Conservation (phyloP, 2,113 vertebrate species). For the Phaethornis superciliosus region DNA sequence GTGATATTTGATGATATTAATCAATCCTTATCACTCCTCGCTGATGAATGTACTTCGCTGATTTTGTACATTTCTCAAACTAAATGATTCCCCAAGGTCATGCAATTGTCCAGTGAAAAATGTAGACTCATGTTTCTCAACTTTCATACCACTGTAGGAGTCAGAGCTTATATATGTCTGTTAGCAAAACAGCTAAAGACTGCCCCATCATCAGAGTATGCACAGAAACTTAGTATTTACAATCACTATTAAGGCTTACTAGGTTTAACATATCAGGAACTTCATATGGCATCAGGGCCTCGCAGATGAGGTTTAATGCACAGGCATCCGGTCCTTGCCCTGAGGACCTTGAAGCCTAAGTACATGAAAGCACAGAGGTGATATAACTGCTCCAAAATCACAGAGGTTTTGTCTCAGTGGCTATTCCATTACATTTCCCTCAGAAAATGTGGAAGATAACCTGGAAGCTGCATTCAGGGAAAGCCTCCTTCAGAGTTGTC, state of each 20-base stretch:
- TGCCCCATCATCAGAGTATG: not conserved
- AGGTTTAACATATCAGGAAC: not conserved
- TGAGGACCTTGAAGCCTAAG: not conserved
- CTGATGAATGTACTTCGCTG: not conserved
- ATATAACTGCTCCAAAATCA: not conserved
- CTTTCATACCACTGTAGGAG: not conserved
- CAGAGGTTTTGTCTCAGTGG: not conserved
- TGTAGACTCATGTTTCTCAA: not conserved
- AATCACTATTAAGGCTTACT: not conserved
- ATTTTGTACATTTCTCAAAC: accelerated
- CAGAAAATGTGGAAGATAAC: not conserved
- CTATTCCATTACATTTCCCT: not conserved
- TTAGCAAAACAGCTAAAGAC: not conserved
- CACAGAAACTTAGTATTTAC: not conserved
- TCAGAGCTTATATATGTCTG: not conserved
- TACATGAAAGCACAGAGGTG: not conserved
- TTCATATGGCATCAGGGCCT: not conserved
- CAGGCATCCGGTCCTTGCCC: not conserved
- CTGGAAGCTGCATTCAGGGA: not conserved
- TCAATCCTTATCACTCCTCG: not conserved
- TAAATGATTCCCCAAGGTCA: slow-evolving; percentile 1
- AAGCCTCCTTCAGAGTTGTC: not conserved
- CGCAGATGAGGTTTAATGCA: not conserved
- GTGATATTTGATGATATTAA: not conserved
- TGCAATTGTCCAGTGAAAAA: not conserved